These are phyloP conservation scores for Tipula lateralis DNA, from an alignment of 2,888 invertebrate genomes.

Conservation along the genomic window DNA sequence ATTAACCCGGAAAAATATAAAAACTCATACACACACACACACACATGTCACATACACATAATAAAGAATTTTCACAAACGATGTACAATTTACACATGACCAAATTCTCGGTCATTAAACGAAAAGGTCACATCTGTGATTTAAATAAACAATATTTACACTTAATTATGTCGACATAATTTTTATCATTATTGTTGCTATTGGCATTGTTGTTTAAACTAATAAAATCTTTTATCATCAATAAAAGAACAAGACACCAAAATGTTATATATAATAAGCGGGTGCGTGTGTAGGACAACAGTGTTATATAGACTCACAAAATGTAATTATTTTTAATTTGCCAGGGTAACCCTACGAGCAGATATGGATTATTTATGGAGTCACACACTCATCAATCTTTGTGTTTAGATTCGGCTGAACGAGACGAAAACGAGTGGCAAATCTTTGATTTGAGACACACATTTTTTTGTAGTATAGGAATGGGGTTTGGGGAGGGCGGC, in stretches of 20 bases:
- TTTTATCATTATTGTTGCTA: not conserved
- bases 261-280: not conserved
- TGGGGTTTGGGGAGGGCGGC: not conserved
- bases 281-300: no score
- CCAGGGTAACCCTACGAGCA: not conserved
- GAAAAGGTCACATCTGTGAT: not conserved
- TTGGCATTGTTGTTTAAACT: not conserved
- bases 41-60: not conserved
- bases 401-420: not conserved
- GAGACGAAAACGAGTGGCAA: not conserved
- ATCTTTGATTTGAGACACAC: not conserved
- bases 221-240: slow-evolving; percentile 11
- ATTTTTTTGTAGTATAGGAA: not conserved
- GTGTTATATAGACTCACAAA: no score
- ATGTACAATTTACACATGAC: not conserved
- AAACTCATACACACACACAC: not conserved
- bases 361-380: not conserved
- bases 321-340: not conserved
- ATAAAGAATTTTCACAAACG: not conserved
- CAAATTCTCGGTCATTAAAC: not conserved
- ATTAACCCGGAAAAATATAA: not conserved
- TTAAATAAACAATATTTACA: not conserved
- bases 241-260: not conserved
- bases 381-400: not conserved
- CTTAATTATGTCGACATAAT: slow-evolving; percentile 5